Base-by-base conservation (phyloP, 2,888 invertebrate species). In the Eurytoma californica region DNA sequence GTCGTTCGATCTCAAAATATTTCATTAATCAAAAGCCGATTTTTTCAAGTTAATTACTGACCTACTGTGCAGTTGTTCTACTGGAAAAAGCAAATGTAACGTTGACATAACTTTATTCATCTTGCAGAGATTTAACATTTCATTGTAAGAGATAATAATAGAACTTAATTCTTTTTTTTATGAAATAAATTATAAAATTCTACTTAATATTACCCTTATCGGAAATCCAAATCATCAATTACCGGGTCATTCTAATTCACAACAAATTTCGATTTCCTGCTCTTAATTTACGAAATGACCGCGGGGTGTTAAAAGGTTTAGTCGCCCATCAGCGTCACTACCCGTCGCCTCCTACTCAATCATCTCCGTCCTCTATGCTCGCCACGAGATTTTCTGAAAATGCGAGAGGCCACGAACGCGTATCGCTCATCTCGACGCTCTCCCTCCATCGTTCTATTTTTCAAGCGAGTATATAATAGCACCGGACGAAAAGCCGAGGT, bases 401-500 rank as follows among this genome's bases (percentile, higher is more conserved):
- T 39, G 18, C 13, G 13, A 24, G 16, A 49, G 14, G 14, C 12
- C 20, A 28, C 14, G 18, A n/a, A 12, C 9, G 12, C 63, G 14
- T 58, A 72, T 72, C 58, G 47, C 60, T 77, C 60, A 67, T 67
- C 58, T 24, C 76, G 18, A 5, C 70, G 55, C 47, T 47, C 30
- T 53, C 28, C 24, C 39, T 61, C 47, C 20, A 12, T 13, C 68
- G 68, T 20, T 58, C 68, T 65, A 72, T 58, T 67, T 60, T 49
- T 76, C 63, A 53, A 73, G 9, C n/a, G 66, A 58, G 39, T 39
- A 67, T 18, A 61, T n/a, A 51, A 16, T 13, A 67, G 18, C 30
- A 49, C 14, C 24, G 63, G 49, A 49, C 55, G 53, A 30, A 55
- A 47, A 57, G 51, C 65, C 72, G 80, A 81, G 82, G 80, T 82